Evolutionary conservation across 1,140 invertebrate genomes (phyloP).

Genomic region (Drosophila melanogaster): Release_6_plus_ISO1_MT NT_037436.4:13519001-13519500

Average conservation of each 20-base stretch:
- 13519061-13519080: constrained; percentile 1
- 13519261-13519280: constrained; percentile 71
- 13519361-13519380: constrained; percentile 21
- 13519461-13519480: neutral
- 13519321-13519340: neutral
- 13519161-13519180: constrained; percentile 61
- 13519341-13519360: too few species aligned
- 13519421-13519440: neutral
- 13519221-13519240: constrained; percentile 73
- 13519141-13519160: constrained; percentile 68
- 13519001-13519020: constrained; percentile 44
- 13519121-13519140: constrained; percentile 70
- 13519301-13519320: neutral
- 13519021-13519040: constrained; percentile 40
- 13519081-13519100: constrained; percentile 3
- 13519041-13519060: constrained; percentile 18
- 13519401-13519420: constrained; percentile 4
- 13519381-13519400: constrained; percentile 13
- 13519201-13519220: constrained; percentile 49
- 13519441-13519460: constrained; percentile 28
- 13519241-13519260: constrained; percentile 68
- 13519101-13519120: constrained; percentile 33
- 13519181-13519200: constrained; percentile 15
- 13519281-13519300: constrained; percentile 35
- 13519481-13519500: neutral